Base-by-base conservation (phyloP, 2,888 invertebrate genomes). In the Aleiodes alternator region DNA sequence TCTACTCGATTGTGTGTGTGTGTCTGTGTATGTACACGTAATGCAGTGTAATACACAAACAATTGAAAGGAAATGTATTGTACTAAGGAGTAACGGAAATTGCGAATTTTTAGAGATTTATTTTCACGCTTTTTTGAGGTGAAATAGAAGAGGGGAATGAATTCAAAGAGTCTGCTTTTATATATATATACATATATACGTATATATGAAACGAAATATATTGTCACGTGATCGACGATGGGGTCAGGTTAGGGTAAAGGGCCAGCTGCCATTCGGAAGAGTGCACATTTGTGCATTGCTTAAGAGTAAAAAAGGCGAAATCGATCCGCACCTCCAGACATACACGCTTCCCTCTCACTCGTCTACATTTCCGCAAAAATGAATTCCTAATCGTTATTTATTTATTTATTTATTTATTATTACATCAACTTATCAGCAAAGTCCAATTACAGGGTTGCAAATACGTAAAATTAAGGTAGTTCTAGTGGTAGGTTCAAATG, bases 251-350 rank as follows among this genome's bases (percentile, higher is more conserved):
- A 31, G 68, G 51, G 12, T 51, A 51, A 68, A 50, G n/a, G 31
- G 51, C 51, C 68, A 68, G 68, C 68, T 68, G 68, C 68, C 51
- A 68, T 51, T 29, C 50, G 68, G 50, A n/a, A 51, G n/a, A 59
- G 59, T 64, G 64, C 64, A 64, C 64, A 64, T 64, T 64, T 64
- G 64, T 64, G 64, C 64, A 64, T 48, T 64, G 43, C 64, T 64
- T 34, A 11, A 43, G 64, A 64, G 64, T 48, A n/a, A 61, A n/a
- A 43, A n/a, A n/a, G n/a, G 11, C 9, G 43, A 16, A 64, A 64
- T 64, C 64, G 64, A 64, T 64, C 64, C 23, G 16, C 48, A 11
- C 4, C 64, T 48, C 64, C 64, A 64, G 64, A 23, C 23, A n/a
- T n/a, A 64, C 59, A 34, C 64, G 64, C 48, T 64, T 9, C 43